These are phyloP conservation scores for Myrmecophaga tridactyla DNA, from an alignment of 2,113 vertebrate genomes.

Conservation along the genomic window DNA sequence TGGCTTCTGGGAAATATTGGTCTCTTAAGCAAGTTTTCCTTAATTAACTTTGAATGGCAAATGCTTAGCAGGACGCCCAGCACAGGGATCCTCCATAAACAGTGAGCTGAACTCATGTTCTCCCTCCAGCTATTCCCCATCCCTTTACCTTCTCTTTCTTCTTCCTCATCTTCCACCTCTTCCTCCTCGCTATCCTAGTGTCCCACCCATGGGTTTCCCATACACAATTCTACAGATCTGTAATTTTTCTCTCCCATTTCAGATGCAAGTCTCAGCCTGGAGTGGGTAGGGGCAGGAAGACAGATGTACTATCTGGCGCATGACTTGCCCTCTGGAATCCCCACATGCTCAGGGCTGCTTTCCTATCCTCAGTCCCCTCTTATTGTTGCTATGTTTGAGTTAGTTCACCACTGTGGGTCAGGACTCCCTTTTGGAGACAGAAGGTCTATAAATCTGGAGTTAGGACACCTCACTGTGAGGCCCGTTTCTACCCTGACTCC, in stretches of 20 bases:
- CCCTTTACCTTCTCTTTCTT: neutral
- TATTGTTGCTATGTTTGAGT: neutral
- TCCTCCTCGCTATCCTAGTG: neutral
- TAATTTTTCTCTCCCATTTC: neutral
- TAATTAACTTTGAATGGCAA: conserved; percentile 18
- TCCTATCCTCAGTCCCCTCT: neutral
- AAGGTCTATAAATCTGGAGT: neutral
- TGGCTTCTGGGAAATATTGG: neutral
- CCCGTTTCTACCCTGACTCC: neutral
- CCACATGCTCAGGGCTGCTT: neutral
- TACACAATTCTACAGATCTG: neutral
- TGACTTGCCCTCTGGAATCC: neutral
- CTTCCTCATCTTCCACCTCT: neutral
- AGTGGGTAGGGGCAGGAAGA: neutral
- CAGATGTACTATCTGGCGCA: neutral
- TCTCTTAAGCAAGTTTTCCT: conserved; percentile 14
- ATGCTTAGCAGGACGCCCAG: neutral
- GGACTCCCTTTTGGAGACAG: neutral
- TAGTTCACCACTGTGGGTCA: neutral
- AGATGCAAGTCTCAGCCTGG: neutral
- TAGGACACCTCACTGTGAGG: neutral
- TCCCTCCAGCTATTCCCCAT: neutral
- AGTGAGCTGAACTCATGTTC: neutral
- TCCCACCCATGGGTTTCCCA: neutral
- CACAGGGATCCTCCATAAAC: neutral